Evolutionary conservation across 2,888 invertebrate genomes (phyloP), one percentile per base, ranked within the genome.

Genomic region (Syrphus vitripennis): DNA sequence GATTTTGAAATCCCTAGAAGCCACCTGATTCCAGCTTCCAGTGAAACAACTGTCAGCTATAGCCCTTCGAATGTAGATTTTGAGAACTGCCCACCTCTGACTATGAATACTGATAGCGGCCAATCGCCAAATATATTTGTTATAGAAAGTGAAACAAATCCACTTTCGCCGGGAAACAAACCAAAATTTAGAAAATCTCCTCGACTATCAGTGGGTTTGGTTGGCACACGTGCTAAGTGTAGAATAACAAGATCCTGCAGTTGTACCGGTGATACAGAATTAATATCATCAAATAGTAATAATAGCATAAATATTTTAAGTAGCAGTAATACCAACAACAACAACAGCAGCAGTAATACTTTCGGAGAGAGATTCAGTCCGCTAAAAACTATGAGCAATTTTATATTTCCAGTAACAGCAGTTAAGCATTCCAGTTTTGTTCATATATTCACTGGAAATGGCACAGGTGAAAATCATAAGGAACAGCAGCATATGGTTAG

Each of bases 351-450:
- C 50, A 87, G 79, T 71, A 75, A 76, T 21, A 88, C 77, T 40
- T 91, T 90, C 84, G 90, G 91, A 2, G 91, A 92, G 40, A 91
- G 91, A 88, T 90, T 93, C 42, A 93, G 93, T 88, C 93, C 93
- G 1, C 88, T 93, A 9, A 92, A 91, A 88, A 91, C 91, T n/a
- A 92, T 93, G 86, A 92, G 93, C 76, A 92, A 91, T 81, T 92
- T 93, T 57, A 90, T 93, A 82, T 92, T 92, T 77, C 89, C 90
- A 31, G 5, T 16, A 9, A 7, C 42, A 88, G 89, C 90, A 78
- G 90, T 89, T 29, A 91, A 92, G 87, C 92, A 92, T 91, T 91
- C 92, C 88, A 92, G 91, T 89, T 90, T 92, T 72, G 91, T 92
- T 87, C 92, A 92, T 83, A 89, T 91, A 87, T 90, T 91, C 87